Evolutionary conservation across 1,140 invertebrate species (phyloP).

Genomic region (Coelopa frigida): DNA sequence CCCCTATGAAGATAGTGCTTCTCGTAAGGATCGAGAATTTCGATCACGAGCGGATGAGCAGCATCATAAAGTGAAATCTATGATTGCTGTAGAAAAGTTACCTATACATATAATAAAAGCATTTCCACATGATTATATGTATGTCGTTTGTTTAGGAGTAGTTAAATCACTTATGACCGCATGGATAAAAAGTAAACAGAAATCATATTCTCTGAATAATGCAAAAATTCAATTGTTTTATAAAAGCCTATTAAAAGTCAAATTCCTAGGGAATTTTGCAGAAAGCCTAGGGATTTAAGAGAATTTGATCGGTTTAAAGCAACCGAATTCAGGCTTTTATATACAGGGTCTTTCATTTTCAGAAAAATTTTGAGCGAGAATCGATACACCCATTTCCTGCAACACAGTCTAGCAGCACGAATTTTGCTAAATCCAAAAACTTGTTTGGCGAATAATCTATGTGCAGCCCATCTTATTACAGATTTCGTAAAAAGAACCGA

Average conservation of each 20-base stretch:
- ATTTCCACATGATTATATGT: slow-evolving; percentile 9
- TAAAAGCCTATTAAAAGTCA: no score
- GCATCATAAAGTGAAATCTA: slow-evolving; percentile 2
- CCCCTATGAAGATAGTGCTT: not conserved
- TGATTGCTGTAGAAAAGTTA: slow-evolving; percentile 7
- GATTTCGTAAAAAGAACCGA: slow-evolving; percentile 5
- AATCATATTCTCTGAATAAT: no score
- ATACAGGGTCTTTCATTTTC: slow-evolving; percentile 26
- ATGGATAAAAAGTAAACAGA: not conserved
- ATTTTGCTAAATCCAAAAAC: slow-evolving; percentile 7
- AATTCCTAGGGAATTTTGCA: slow-evolving; percentile 27
- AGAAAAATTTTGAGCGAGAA: slow-evolving; percentile 14
- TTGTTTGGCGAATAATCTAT: slow-evolving; percentile 1
- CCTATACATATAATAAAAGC: slow-evolving; percentile 5
- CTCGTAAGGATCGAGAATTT: slow-evolving; percentile 6
- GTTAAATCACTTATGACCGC: slow-evolving; percentile 3
- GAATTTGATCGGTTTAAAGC: slow-evolving; percentile 32
- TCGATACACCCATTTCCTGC: slow-evolving; percentile 16
- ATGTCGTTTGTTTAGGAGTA: slow-evolving; percentile 7
- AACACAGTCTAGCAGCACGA: slow-evolving; percentile 7
- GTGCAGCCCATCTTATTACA: not conserved
- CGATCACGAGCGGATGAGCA: not conserved
- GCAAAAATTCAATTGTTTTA: no score
- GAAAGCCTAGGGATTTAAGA: slow-evolving; percentile 24
- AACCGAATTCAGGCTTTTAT: slow-evolving; percentile 30